Percentiles rank a stretch among this genome's conserved stretches.
Evolutionary conservation across 2,888 invertebrate species (phyloP).

Genomic region (Aporophyla nigra): DNA sequence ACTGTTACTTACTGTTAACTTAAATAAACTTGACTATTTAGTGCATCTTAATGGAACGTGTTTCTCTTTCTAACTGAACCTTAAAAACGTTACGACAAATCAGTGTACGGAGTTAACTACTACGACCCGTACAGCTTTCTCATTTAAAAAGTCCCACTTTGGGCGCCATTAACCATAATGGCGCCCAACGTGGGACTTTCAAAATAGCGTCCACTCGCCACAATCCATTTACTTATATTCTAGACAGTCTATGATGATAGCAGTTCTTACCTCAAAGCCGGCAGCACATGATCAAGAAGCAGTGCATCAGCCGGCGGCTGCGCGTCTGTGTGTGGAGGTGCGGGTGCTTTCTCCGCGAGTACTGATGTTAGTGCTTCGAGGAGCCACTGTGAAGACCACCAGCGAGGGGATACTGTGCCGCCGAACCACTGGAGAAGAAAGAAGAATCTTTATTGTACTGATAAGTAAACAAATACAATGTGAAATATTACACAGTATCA

Average conservation of each 20-base stretch:
- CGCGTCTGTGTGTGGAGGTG: constrained; percentile 48
- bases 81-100: no score
- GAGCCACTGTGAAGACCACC: constrained; percentile 98
- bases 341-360: constrained; percentile 93
- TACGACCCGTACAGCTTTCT: no score
- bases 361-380: constrained; percentile 97
- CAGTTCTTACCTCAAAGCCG: constrained; percentile 81
- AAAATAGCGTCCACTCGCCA: not conserved
- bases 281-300: constrained; percentile 86
- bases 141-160: not conserved
- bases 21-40: no score
- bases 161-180: not conserved
- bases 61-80: no score
- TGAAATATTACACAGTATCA: not conserved
- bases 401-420: constrained; percentile 97
- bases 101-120: no score
- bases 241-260: not conserved
- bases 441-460: not conserved
- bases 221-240: no score
- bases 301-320: constrained; percentile 75
- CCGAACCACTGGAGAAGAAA: constrained; percentile 80
- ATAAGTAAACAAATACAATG: not conserved
- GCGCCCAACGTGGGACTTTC: constrained; percentile 1
- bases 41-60: no score
- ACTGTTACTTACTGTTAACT: no score